These are phyloP conservation scores for Oxyura jamaicensis DNA, from an alignment of 2,113 vertebrate genomes.

Conservation along the genomic window DNA sequence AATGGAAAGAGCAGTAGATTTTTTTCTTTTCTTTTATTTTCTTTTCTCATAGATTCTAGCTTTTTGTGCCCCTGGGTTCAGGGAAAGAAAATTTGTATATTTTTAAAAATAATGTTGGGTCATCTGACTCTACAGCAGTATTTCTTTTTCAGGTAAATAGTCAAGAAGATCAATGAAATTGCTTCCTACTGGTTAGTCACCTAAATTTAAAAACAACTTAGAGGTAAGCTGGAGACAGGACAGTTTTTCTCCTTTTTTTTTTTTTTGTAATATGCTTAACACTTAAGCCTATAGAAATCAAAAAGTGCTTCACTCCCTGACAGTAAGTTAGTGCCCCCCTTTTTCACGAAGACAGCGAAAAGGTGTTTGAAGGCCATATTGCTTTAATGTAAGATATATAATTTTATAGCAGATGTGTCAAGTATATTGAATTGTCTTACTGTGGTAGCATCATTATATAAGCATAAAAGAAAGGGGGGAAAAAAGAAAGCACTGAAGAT, in stretches of 20 bases:
- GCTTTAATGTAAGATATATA: background rate
- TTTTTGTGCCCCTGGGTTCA: background rate
- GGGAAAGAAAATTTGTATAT: background rate
- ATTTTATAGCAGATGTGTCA: background rate
- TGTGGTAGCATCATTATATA: background rate
- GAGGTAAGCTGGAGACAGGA: rapidly evolving
- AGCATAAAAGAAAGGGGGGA: background rate
- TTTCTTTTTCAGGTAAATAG: background rate
- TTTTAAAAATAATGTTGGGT: background rate
- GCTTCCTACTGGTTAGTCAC: background rate
- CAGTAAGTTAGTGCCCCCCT: background rate
- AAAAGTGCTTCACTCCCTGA: rapidly evolving
- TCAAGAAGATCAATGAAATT: background rate
- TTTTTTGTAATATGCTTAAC: background rate
- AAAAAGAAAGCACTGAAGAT: background rate
- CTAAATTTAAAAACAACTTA: background rate
- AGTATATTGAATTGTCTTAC: background rate
- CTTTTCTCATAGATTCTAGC: background rate
- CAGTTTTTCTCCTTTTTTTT: background rate
- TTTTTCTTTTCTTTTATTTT: background rate
- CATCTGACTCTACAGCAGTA: background rate
- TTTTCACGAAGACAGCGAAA: background rate
- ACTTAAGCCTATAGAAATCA: background rate
- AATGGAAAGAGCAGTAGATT: background rate
- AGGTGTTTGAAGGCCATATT: background rate